Conservation (phyloP, 2,888 invertebrate species). For the Tachystola acroxantha region DNA sequence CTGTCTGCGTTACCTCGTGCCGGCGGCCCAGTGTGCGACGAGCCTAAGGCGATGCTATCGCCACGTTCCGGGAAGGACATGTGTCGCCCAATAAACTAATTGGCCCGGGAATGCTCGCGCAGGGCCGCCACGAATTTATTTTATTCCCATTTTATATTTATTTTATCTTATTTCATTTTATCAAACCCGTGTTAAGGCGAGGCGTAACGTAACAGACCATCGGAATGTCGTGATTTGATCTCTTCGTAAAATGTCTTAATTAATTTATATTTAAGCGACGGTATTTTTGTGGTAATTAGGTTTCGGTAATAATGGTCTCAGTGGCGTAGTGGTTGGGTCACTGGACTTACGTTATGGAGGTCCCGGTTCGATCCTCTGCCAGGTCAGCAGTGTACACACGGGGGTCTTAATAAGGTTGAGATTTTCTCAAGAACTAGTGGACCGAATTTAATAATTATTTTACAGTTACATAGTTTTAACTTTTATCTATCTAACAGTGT, state of each 20-base stretch:
- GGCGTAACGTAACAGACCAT: slow-evolving; percentile 17
- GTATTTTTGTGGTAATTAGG: slow-evolving; percentile 25
- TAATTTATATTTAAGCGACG: slow-evolving; percentile 47
- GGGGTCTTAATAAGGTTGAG: too few species aligned
- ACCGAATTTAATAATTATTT: too few species aligned
- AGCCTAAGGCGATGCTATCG: slow-evolving; percentile 54
- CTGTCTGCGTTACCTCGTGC: too few species aligned
- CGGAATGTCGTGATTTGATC: slow-evolving; percentile 33
- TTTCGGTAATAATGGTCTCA: too few species aligned
- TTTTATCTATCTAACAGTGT: too few species aligned
- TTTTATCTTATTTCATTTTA: slow-evolving; percentile 23
- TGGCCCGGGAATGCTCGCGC: slow-evolving; percentile 62
- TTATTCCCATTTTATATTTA: slow-evolving; percentile 42
- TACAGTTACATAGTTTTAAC: too few species aligned
- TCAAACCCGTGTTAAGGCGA: slow-evolving; percentile 4
- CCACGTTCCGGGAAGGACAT: slow-evolving; percentile 68
- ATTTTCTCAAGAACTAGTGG: too few species aligned
- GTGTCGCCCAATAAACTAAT: slow-evolving; percentile 75
- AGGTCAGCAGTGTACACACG: too few species aligned
- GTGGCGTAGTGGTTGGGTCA: too few species aligned
- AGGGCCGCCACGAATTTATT: slow-evolving; percentile 40
- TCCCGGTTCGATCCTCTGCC: too few species aligned
- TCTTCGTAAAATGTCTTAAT: slow-evolving; percentile 37
- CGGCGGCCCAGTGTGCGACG: slow-evolving; percentile 22
- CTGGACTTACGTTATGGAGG: too few species aligned